Base-by-base conservation (phyloP, 2,888 invertebrate species). In the Calameuta pallipes region DNA sequence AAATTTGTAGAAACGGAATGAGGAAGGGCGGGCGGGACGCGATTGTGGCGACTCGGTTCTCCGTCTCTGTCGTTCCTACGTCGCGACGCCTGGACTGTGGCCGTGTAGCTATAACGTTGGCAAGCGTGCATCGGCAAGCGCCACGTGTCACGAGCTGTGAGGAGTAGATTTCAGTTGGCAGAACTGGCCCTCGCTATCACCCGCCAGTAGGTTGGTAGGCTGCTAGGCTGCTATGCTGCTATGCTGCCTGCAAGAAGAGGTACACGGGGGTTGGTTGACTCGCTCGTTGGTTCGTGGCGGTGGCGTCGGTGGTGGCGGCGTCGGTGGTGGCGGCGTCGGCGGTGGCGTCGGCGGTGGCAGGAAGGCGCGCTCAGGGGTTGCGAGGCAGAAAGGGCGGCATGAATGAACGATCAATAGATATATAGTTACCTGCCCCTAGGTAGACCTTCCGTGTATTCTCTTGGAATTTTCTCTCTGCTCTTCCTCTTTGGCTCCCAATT, bases 401-500 rank as follows among this genome's bases (percentile, higher is more conserved):
- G 90, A 90, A 90, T 90, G 90, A 90, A 90, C 89, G 90, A 90
- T 90, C 90, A 87, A 90, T 90, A 90, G 89, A 87, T 87, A 90
- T 90, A 90, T 90, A 90, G 87, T 85, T 82, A 83, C 82, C 82
- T 81, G 76, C 81, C 80, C 76, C 76, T 76, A 36, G 36, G 36
- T 36, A 36, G 12, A 12, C 36, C 36, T 36, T 36, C 36, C 36
- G 75, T 78, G 76, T 81, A 78, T 75, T 73, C 56, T 77, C 69
- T 12, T n/a, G 31, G 23, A 74, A 11, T 34, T 31, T 23, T 34
- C n/a, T 74, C 35, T 35, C 74, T 34, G n/a, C 74, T 36, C n/a
- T 33, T 31, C 69, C 37, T 75, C 69, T 75, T 68, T 31, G 37
- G 37, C 37, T 37, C 13, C 37, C 13, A 13, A 37, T 37, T 37